Evolutionary conservation across 2,797 vertebrate genomes (phyloP).

Genomic region (Gastrophryne carolinensis): DNA sequence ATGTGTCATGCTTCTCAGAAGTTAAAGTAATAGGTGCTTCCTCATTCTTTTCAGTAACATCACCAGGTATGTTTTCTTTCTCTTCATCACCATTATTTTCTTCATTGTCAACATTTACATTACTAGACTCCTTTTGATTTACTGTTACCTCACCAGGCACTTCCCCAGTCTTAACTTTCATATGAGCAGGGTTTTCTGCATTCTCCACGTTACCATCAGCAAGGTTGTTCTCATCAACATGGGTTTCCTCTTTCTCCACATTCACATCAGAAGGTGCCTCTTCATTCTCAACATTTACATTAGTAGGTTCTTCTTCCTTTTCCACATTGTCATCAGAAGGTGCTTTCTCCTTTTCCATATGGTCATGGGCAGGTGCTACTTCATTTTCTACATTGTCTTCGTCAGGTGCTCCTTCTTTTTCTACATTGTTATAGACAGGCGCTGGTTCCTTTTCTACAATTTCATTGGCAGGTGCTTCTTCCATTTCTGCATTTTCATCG

Average conservation of each 20-base stretch:
- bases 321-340: not conserved
- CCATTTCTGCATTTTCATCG: not conserved
- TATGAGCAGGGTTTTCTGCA: not conserved
- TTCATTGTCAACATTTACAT: not conserved
- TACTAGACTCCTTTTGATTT: not conserved
- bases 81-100: not conserved
- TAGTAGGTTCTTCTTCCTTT: not conserved
- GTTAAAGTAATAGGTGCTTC: fast-evolving
- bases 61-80: not conserved
- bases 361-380: not conserved
- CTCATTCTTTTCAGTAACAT: not conserved
- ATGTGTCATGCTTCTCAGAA: too few relatives aligned
- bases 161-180: not conserved
- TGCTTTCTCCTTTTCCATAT: not conserved
- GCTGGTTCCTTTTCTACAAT: not conserved
- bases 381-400: not conserved
- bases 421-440: too few relatives aligned
- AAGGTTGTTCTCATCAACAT: not conserved
- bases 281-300: not conserved
- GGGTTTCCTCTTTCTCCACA: not conserved
- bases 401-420: not conserved
- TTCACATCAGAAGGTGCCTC: not conserved
- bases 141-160: not conserved
- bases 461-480: not conserved
- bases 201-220: not conserved